Conservation (phyloP, 2,797 vertebrate genomes). For the Cynopterus sphinx region DNA sequence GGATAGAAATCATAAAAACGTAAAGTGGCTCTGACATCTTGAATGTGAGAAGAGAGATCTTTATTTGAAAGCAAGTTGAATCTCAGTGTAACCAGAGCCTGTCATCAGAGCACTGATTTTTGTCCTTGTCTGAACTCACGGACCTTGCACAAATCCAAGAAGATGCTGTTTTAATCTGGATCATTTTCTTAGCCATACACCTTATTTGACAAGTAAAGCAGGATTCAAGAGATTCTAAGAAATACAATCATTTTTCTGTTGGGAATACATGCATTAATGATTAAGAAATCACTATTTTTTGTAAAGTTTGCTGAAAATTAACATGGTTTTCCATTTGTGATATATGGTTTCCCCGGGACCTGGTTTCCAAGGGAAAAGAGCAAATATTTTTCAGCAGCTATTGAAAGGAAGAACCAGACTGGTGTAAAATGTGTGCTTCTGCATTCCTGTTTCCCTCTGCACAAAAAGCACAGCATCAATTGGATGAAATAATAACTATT, state of each 20-base stretch:
- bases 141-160: background rate
- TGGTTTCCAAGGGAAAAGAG: constrained; percentile 27
- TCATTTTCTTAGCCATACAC: background rate
- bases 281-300: constrained; percentile 26
- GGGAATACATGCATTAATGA: constrained; percentile 24
- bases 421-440: constrained; percentile 40
- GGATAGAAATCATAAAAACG: background rate
- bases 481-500: constrained; percentile 71
- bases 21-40: background rate
- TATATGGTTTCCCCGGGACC: background rate
- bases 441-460: constrained; percentile 43
- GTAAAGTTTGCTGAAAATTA: constrained; percentile 52
- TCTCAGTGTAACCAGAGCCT: background rate
- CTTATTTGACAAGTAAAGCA: background rate
- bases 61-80: background rate
- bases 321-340: constrained; percentile 55
- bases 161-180: background rate
- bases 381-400: constrained; percentile 55
- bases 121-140: background rate
- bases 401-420: constrained; percentile 45
- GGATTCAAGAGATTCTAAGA: background rate
- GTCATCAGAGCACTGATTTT: background rate
- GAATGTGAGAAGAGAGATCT: background rate
- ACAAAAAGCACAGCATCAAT: constrained; percentile 40
- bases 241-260: constrained; percentile 25